Conservation (phyloP, 2,888 invertebrate genomes). For the Lottia gigantea region DNA sequence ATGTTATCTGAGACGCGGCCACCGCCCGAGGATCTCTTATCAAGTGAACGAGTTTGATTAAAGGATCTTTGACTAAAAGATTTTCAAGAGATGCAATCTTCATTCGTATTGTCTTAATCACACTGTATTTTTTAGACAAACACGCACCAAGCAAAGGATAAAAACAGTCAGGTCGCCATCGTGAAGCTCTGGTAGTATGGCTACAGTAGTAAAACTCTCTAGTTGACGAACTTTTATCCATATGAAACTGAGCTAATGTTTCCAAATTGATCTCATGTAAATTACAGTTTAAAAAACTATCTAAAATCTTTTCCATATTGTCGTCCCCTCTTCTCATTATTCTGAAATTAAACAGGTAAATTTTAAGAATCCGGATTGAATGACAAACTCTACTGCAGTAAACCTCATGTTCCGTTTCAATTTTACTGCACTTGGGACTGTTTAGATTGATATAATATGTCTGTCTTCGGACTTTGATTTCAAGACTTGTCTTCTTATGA, state of each 20-base stretch:
- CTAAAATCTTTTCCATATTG: neutral
- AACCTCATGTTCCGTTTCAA: too few relatives aligned
- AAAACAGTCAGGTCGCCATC: neutral
- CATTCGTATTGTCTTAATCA: conserved; percentile 3
- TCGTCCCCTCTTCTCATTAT: neutral
- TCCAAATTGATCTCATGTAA: neutral
- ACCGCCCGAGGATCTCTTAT: conserved; percentile 3
- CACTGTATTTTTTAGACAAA: neutral
- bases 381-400: too few relatives aligned
- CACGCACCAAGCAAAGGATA: neutral
- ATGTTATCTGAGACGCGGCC: neutral
- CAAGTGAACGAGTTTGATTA: neutral
- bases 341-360: neutral
- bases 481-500: too few relatives aligned
- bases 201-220: neutral
- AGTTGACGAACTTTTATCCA: neutral
- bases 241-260: neutral
- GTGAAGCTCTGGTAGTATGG: neutral
- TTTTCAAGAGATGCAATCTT: neutral
- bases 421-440: too few relatives aligned
- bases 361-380: too few relatives aligned
- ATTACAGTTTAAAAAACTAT: neutral
- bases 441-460: too few relatives aligned
- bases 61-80: neutral
- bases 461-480: too few relatives aligned